Evolutionary conservation across 2,888 invertebrate species (phyloP).

Genomic region (Zootermopsis nevadensis): DNA sequence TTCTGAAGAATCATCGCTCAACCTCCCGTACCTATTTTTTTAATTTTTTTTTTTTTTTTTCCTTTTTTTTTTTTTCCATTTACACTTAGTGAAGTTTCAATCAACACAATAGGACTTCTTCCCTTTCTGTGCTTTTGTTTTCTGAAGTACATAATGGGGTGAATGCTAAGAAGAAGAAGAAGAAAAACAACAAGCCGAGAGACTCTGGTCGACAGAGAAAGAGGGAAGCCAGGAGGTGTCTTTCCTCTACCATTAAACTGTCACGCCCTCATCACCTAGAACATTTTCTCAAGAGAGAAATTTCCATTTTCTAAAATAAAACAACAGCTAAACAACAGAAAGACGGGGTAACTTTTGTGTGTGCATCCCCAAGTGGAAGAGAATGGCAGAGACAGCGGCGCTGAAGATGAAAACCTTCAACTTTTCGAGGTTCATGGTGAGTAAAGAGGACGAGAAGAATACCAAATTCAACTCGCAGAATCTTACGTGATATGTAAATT

Average conservation of each 20-base stretch:
- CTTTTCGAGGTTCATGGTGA: conserved; percentile 19
- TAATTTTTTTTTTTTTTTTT: too few relatives aligned
- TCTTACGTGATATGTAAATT: background rate
- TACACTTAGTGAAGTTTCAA: conserved; percentile 6
- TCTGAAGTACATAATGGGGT: conserved; percentile 29
- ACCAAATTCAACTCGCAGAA: background rate
- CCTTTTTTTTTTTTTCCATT: background rate
- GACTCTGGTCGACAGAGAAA: conserved; percentile 13
- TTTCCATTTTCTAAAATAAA: conserved; percentile 42
- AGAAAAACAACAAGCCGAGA: background rate
- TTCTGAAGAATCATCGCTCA: background rate
- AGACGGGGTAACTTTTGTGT: conserved; percentile 32
- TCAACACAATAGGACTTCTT: conserved; percentile 33
- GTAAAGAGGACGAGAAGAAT: background rate
- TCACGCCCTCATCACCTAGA: conserved; percentile 38
- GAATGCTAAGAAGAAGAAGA: background rate
- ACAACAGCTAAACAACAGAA: conserved; percentile 34
- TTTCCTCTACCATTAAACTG: conserved; percentile 39
- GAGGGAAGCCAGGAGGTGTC: conserved; percentile 18
- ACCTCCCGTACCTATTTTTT: too few relatives aligned
- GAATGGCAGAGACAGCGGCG: background rate
- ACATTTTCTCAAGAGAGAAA: conserved; percentile 26
- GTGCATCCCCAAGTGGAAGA: conserved; percentile 6
- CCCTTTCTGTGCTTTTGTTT: conserved; percentile 34
- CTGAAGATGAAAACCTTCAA: conserved; percentile 27